Evolutionary conservation across 2,888 invertebrate species (phyloP).

Genomic region (Coleophora flavipennella): DNA sequence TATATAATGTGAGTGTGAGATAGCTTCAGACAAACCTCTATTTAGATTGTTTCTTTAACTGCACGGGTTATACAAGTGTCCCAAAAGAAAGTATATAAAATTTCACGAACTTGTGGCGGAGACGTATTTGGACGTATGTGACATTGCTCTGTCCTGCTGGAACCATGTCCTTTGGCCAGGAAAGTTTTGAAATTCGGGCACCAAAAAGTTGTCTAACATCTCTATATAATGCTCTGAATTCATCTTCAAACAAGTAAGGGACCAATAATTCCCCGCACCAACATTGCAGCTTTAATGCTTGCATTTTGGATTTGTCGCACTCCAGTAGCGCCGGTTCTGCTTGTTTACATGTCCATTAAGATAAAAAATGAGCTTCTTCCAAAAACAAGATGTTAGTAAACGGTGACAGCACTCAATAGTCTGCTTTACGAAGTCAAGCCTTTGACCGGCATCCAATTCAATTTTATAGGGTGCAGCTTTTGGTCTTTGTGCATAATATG

Average conservation of each 20-base stretch:
- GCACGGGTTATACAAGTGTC: too few relatives aligned
- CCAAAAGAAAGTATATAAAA: too few relatives aligned
- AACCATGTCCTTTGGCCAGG: slow-evolving; percentile 16
- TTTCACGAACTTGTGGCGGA: slow-evolving; percentile 3
- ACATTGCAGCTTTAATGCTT: too few relatives aligned
- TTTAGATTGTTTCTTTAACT: too few relatives aligned
- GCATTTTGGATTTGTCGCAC: too few relatives aligned
- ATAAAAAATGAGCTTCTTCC: slow-evolving; percentile 3
- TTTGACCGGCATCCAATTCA: slow-evolving; percentile 7
- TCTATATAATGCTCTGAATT: slow-evolving; percentile 11
- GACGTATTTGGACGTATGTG: slow-evolving; percentile 10
- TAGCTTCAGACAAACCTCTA: too few relatives aligned
- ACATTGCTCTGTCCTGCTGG: slow-evolving; percentile 13
- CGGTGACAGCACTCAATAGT: not conserved
- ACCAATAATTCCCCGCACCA: not conserved
- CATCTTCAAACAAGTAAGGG: slow-evolving; percentile 1
- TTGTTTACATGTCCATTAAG: slow-evolving; percentile 1
- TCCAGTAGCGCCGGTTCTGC: not conserved
- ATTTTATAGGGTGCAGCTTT: too few relatives aligned
- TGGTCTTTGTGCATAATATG: too few relatives aligned
- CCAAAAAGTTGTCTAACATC: slow-evolving; percentile 12
- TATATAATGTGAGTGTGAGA: too few relatives aligned
- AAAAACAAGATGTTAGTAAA: slow-evolving; percentile 1
- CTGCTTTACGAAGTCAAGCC: slow-evolving; percentile 4
- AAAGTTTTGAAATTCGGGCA: slow-evolving; percentile 14